A percentile compares a stretch with the other conserved stretches of the same genome.
Conservation (phyloP, 2,888 invertebrate species). For the Eristalis arbustorum region DNA sequence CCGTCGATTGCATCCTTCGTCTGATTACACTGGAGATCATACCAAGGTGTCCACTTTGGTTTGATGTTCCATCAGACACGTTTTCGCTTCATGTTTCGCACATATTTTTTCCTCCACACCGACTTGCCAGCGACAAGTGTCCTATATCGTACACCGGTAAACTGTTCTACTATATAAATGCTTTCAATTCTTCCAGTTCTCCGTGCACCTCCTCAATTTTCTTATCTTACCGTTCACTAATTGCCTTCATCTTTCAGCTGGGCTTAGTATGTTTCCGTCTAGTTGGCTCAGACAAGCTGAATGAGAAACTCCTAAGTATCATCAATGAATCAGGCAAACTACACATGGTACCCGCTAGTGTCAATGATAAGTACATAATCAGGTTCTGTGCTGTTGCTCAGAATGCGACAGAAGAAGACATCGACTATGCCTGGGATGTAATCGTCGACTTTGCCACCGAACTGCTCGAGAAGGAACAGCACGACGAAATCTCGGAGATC, state of each 20-base stretch:
- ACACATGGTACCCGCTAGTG: constrained; percentile 97
- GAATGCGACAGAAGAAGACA: constrained; percentile 91
- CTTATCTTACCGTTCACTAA: neutral
- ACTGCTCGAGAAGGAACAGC: constrained; percentile 85
- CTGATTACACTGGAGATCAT: too few relatives aligned
- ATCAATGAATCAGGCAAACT: constrained; percentile 97
- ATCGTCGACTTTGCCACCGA: constrained; percentile 91
- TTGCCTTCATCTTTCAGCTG: constrained; percentile 81
- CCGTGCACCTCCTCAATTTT: too few relatives aligned
- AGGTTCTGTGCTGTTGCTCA: constrained; percentile 97
- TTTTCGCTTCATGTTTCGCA: too few relatives aligned
- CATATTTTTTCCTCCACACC: too few relatives aligned
- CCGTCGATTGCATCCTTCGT: too few relatives aligned
- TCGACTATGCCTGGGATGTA: constrained; percentile 92
- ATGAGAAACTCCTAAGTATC: constrained; percentile 93
- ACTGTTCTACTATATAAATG: too few relatives aligned
- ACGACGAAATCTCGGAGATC: constrained; percentile 88
- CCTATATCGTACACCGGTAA: too few relatives aligned
- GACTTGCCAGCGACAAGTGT: too few relatives aligned
- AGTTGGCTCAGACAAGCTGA: constrained; percentile 88
- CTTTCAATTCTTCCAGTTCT: too few relatives aligned
- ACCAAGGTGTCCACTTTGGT: too few relatives aligned
- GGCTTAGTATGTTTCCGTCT: constrained; percentile 96
- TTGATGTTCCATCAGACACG: too few relatives aligned
- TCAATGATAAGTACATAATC: constrained; percentile 94